phyloP scores from a whole-genome alignment of 2,888 invertebrate genomes.

The Drosophila sordidapex region DNA sequence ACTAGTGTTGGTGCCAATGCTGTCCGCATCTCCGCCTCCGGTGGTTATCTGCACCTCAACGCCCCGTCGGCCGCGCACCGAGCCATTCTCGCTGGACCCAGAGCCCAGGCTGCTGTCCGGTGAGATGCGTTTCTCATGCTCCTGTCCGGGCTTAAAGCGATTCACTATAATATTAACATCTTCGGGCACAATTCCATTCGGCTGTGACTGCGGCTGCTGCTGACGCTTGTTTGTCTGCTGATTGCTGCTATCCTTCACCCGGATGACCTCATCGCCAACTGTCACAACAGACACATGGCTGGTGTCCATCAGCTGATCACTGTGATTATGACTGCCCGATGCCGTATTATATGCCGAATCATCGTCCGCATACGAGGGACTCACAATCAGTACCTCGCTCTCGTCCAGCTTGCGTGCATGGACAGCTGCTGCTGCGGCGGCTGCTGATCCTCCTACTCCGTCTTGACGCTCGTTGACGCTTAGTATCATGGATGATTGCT shows the following conservation, averaged over 20 bases:
- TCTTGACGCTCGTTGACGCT: constrained; percentile 71
- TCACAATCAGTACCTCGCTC: constrained; percentile 93
- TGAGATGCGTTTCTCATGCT: constrained; percentile 85
- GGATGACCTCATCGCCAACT: constrained; percentile 91
- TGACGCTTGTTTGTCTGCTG: constrained; percentile 43
- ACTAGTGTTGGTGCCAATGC: constrained; percentile 91
- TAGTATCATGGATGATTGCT: constrained; percentile 83
- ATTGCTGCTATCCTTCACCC: constrained; percentile 89
- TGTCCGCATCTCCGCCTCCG: constrained; percentile 91
- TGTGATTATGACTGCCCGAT: constrained; percentile 77
- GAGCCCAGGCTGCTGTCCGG: constrained; percentile 88
- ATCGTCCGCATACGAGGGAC: constrained; percentile 88
- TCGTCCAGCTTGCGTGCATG: constrained; percentile 91
- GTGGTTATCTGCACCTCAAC: constrained; percentile 76
- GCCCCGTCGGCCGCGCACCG: constrained; percentile 87
- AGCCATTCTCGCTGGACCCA: constrained; percentile 90
- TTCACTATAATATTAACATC: constrained; percentile 85
- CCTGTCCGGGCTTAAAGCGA: constrained; percentile 76
- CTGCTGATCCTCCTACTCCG: neutral
- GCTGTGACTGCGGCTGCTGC: constrained; percentile 74
- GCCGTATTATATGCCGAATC: constrained; percentile 87
- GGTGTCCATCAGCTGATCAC: constrained; percentile 87
- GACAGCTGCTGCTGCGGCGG: constrained; percentile 35
- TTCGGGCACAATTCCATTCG: constrained; percentile 85
- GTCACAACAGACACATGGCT: constrained; percentile 97